Evolutionary conservation across 2,113 vertebrate species (phyloP).

Genomic region (Hypomesus transpacificus): DNA sequence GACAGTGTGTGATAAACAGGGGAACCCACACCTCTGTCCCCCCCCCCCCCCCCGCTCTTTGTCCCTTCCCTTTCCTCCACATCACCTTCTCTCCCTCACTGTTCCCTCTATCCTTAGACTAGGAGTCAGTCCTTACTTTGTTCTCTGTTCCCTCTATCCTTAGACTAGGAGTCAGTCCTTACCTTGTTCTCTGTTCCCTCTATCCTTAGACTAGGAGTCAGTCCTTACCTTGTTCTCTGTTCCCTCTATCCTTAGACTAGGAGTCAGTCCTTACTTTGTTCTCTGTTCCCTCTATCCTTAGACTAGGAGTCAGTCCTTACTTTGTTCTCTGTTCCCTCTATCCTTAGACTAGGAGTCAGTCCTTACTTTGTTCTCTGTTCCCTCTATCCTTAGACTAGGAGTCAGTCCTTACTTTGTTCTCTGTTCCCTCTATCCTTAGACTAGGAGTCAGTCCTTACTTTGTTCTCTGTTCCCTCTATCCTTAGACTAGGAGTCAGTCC

Average conservation of each 20-base stretch:
- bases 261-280: background rate
- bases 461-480: too few species aligned
- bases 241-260: too few species aligned
- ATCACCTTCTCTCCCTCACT: background rate
- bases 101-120: background rate
- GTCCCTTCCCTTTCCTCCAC: background rate
- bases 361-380: background rate
- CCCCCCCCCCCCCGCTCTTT: background rate
- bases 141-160: too few species aligned
- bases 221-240: background rate
- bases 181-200: background rate
- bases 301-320: background rate
- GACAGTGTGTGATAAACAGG: conserved; percentile 3
- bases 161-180: too few species aligned
- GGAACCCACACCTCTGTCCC: conserved; percentile 31
- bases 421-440: too few species aligned
- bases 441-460: background rate
- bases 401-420: background rate
- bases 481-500: too few species aligned
- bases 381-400: too few species aligned
- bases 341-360: too few species aligned
- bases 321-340: background rate
- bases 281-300: too few species aligned
- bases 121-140: background rate
- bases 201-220: too few species aligned